These are phyloP conservation scores for Oreonectes daqikongensis DNA, from an alignment of 2,797 vertebrate species.

Conservation along the genomic window DNA sequence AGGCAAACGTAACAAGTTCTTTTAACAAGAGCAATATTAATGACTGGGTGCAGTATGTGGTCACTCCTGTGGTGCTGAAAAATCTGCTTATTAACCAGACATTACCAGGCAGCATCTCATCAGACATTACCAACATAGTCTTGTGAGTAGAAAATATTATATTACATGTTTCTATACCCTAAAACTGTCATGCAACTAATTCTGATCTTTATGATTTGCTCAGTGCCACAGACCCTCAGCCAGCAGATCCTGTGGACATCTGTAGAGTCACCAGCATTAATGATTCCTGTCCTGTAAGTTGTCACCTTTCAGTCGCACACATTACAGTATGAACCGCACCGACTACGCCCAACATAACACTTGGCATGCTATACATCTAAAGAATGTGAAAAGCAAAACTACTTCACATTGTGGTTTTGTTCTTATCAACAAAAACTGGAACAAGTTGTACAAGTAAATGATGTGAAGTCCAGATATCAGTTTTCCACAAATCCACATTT, in stretches of 20 bases:
- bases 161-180: background rate
- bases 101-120: too few relatives aligned
- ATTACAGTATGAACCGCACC: background rate
- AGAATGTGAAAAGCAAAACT: constrained; percentile 14
- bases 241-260: background rate
- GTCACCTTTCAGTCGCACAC: background rate
- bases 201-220: background rate
- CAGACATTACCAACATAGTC: background rate
- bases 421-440: background rate
- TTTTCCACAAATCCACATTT: background rate
- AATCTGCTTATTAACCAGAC: background rate
- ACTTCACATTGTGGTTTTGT: background rate
- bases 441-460: background rate
- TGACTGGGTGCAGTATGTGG: constrained; percentile 32
- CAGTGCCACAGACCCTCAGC: background rate
- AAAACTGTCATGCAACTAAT: background rate
- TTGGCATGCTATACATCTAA: background rate
- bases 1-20: rapidly evolving
- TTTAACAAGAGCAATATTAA: background rate
- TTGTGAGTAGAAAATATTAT: constrained; percentile 44
- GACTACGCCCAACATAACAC: background rate
- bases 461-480: background rate
- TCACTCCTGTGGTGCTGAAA: constrained; percentile 1
- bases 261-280: constrained; percentile 23
- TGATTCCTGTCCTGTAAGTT: constrained; percentile 44